These are phyloP conservation scores for Aphidius ervi DNA, from an alignment of 1,140 invertebrate species.

Conservation along the genomic window DNA sequence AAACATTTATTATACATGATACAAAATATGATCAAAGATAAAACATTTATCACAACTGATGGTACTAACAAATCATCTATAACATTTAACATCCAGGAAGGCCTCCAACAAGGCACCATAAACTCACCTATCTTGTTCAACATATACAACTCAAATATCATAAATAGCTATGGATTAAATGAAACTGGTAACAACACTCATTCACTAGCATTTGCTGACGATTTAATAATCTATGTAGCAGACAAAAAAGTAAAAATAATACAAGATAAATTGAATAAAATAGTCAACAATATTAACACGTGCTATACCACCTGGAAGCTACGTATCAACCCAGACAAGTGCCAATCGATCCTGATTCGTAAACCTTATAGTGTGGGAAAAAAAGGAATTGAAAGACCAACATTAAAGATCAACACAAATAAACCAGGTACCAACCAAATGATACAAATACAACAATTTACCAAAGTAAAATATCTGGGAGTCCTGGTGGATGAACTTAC, in stretches of 20 bases:
- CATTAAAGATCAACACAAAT: slow-evolving; percentile 6
- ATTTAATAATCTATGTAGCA: slow-evolving; percentile 16
- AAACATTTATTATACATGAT: slow-evolving; percentile 12
- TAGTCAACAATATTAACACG: slow-evolving; percentile 19
- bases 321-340: slow-evolving; percentile 20
- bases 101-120: slow-evolving; percentile 17
- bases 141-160: slow-evolving; percentile 18
- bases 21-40: slow-evolving; percentile 3
- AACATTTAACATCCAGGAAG: slow-evolving; percentile 17
- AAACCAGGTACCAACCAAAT: not conserved
- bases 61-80: not conserved
- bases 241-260: slow-evolving; percentile 6
- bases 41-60: slow-evolving; percentile 4
- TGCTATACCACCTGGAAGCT: slow-evolving; percentile 22
- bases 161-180: slow-evolving; percentile 13
- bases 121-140: slow-evolving; percentile 23
- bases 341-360: slow-evolving; percentile 23
- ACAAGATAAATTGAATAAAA: slow-evolving; percentile 9
- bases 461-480: not conserved
- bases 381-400: slow-evolving; percentile 4
- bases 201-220: slow-evolving; percentile 18
- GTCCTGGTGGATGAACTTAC: not conserved
- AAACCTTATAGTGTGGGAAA: not conserved
- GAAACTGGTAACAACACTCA: not conserved
- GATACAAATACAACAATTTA: not conserved